Evolutionary conservation across 2,113 vertebrate species (phyloP).

Genomic region (Tenrec ecaudatus): DNA sequence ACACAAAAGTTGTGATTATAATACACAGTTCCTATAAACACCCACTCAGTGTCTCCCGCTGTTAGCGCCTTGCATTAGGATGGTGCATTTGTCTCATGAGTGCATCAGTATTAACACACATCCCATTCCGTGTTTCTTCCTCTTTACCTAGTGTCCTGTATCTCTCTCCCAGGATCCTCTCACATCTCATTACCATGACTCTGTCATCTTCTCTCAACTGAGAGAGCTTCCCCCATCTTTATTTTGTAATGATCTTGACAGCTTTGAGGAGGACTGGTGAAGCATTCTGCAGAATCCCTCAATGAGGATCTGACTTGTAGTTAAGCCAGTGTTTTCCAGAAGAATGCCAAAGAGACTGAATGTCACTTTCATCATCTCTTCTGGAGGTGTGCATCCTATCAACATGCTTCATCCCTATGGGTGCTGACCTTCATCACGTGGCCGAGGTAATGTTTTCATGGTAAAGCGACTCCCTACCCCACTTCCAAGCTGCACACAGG

Average conservation of each 20-base stretch:
- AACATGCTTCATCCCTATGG: too few species aligned
- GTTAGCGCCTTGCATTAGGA: not conserved
- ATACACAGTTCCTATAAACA: not conserved
- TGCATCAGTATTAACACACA: not conserved
- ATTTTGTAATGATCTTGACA: not conserved
- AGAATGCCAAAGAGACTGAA: not conserved
- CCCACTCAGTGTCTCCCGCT: not conserved
- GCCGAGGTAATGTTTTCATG: not conserved
- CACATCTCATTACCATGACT: too few species aligned
- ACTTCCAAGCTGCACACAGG: not conserved
- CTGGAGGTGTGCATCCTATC: not conserved
- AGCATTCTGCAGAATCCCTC: not conserved
- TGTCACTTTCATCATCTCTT: not conserved
- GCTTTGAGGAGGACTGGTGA: not conserved
- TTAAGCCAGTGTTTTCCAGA: not conserved
- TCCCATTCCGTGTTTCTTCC: not conserved
- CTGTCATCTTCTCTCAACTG: too few species aligned
- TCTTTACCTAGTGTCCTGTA: not conserved
- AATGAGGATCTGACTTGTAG: not conserved
- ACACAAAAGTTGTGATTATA: not conserved
- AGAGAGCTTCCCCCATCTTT: not conserved
- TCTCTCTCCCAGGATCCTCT: not conserved
- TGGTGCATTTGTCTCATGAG: not conserved
- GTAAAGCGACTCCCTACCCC: not conserved
- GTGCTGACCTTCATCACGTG: not conserved